phyloP scores from a whole-genome alignment of 2,797 vertebrate genomes.

The Parotocinclus haroldoi region DNA sequence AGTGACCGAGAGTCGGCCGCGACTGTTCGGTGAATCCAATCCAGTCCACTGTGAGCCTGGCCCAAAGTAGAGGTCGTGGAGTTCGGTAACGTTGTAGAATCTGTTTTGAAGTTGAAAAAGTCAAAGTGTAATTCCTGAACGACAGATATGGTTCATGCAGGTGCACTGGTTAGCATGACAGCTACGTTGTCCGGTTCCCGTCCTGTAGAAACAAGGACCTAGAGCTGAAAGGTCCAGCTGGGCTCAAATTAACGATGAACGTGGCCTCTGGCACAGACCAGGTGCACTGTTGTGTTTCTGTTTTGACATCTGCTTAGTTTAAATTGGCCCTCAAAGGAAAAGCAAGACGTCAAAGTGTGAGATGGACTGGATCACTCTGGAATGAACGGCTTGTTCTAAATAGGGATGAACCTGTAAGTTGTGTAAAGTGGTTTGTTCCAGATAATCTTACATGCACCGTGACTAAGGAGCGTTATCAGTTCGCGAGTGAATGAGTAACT shows the following conservation, averaged over 20 bases:
- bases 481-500: conserved; percentile 42
- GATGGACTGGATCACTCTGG: conserved; percentile 16
- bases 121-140: background rate
- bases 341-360: conserved; percentile 16
- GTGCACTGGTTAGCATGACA: conserved; percentile 11
- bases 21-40: no score
- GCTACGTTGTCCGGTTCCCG: background rate
- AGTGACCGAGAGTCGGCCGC: no score
- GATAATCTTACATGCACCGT: no score
- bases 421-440: background rate
- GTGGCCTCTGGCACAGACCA: conserved; percentile 18
- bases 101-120: conserved; percentile 1
- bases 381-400: conserved; percentile 16
- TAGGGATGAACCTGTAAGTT: background rate
- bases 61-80: background rate
- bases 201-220: conserved; percentile 1
- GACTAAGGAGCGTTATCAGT: background rate
- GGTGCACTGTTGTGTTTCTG: conserved; percentile 8
- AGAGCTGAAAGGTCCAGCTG: conserved; percentile 46
- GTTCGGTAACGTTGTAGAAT: conserved; percentile 1
- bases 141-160: background rate
- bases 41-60: no score
- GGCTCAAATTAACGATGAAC: conserved; percentile 15
- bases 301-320: conserved; percentile 26
- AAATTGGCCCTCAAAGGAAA: conserved; percentile 30